phyloP scores from a whole-genome alignment of 1,140 invertebrate species.

The Drosophila nigromelanica region DNA sequence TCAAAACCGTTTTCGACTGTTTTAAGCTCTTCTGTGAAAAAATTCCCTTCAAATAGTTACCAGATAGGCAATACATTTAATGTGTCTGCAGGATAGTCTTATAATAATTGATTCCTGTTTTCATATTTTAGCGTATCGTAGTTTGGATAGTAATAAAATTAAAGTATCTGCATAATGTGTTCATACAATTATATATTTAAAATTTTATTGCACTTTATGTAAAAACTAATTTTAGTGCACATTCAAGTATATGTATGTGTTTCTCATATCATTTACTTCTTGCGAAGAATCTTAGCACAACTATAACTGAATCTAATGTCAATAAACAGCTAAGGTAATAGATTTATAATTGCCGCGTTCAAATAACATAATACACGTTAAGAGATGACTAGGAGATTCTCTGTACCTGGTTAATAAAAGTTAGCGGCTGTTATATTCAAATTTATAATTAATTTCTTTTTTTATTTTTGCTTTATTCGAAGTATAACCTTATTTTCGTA shows the following conservation, averaged over 20 bases:
- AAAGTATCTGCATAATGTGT: background rate
- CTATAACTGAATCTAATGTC: background rate
- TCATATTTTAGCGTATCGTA: too few species aligned
- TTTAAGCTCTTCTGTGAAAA: too few species aligned
- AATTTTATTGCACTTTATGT: constrained; percentile 40
- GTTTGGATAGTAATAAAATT: background rate
- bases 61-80: too few species aligned
- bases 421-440: background rate
- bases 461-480: background rate
- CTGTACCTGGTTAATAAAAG: background rate
- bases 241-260: background rate
- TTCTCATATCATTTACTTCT: background rate
- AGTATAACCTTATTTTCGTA: too few species aligned
- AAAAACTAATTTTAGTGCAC: constrained; percentile 20
- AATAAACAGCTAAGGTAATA: background rate
- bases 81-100: too few species aligned
- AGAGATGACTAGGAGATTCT: background rate
- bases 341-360: background rate
- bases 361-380: too few species aligned
- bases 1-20: too few species aligned
- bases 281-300: background rate
- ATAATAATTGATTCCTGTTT: too few species aligned
- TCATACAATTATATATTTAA: constrained; percentile 15
- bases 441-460: background rate
- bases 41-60: too few species aligned